Conservation (phyloP, 2,888 invertebrate genomes). For the Volucella inanis region DNA sequence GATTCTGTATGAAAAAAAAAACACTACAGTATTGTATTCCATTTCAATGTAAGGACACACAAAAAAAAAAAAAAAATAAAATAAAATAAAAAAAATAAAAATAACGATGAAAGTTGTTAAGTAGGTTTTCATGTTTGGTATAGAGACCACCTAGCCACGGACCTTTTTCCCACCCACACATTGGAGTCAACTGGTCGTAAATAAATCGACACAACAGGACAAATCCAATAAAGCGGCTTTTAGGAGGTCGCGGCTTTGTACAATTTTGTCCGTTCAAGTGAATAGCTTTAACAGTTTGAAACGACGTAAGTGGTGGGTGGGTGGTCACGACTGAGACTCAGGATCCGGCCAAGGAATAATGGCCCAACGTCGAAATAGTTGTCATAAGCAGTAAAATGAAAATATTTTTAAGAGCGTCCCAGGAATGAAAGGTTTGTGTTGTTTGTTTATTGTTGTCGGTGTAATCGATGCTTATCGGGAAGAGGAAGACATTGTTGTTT, state of each 20-base stretch:
- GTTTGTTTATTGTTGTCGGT: conserved; percentile 26
- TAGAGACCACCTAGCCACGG: conserved; percentile 35
- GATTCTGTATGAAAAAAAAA: conserved; percentile 53
- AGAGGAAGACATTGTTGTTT: conserved; percentile 11
- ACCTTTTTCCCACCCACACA: neutral
- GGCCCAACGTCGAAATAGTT: conserved; percentile 59
- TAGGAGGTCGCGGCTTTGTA: conserved; percentile 59
- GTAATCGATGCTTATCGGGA: conserved; percentile 40
- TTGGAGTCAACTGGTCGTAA: conserved; percentile 21
- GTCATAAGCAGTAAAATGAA: conserved; percentile 58
- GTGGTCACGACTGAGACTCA: neutral
- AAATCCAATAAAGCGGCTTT: conserved; percentile 50
- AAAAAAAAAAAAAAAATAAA: neutral
- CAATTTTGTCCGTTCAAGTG: conserved; percentile 29
- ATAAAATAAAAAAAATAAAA: neutral
- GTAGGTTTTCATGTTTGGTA: conserved; percentile 67
- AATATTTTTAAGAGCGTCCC: conserved; percentile 52
- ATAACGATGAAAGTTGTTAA: conserved; percentile 55
- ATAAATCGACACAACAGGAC: conserved; percentile 53
- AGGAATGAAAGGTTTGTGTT: conserved; percentile 38
- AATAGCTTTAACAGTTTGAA: neutral
- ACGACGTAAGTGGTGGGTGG: neutral
- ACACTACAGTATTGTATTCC: conserved; percentile 25
- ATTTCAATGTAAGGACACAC: conserved; percentile 30
- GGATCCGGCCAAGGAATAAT: conserved; percentile 32